These are phyloP conservation scores for Strigops habroptila DNA, from an alignment of 2,113 vertebrate species.

Conservation along the genomic window DNA sequence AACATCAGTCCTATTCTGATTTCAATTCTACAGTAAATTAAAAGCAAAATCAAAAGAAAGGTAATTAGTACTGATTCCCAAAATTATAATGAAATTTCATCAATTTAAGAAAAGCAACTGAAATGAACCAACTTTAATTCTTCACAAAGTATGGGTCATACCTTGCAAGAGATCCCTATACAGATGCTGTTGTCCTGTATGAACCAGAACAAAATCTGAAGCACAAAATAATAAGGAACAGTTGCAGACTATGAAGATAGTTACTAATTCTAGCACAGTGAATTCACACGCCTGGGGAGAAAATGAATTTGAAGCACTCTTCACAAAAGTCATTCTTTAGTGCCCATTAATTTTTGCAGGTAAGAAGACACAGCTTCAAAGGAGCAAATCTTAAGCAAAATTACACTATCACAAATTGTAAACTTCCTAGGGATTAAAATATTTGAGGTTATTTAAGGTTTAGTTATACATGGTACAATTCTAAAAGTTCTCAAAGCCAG, in stretches of 20 bases:
- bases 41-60: slow-evolving; percentile 11
- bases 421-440: not conserved
- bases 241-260: not conserved
- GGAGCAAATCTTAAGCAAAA: not conserved
- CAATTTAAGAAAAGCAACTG: not conserved
- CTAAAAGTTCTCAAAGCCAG: not conserved
- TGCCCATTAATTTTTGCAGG: not conserved
- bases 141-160: not conserved
- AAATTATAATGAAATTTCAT: not conserved
- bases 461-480: not conserved
- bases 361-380: not conserved
- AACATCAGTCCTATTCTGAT: slow-evolving; percentile 1
- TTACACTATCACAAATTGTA: not conserved
- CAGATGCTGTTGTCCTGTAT: not conserved
- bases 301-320: not conserved
- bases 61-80: not conserved
- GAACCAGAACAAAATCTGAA: not conserved
- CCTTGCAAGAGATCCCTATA: not conserved
- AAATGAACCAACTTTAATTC: not conserved
- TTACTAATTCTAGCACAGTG: not conserved
- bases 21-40: slow-evolving; percentile 11
- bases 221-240: not conserved
- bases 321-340: not conserved
- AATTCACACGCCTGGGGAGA: not conserved
- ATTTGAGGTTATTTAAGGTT: not conserved